phyloP scores from a whole-genome alignment of 2,797 vertebrate species.

The Eleutherodactylus coqui region DNA sequence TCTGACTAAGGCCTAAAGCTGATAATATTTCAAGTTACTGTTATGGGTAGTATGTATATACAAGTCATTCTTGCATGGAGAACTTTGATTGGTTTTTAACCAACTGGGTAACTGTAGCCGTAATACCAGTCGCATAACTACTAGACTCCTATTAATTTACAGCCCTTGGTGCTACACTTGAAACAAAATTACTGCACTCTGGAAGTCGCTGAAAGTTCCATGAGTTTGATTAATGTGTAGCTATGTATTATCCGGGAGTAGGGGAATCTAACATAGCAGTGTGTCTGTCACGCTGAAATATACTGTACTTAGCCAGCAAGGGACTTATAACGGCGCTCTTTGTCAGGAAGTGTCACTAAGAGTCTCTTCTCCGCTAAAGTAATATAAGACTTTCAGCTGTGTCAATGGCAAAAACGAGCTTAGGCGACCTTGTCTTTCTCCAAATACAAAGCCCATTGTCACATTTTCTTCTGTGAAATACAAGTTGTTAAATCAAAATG shows the following conservation, averaged over 20 bases:
- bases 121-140: neutral
- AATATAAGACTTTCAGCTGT: neutral
- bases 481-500: neutral
- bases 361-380: conserved; percentile 5
- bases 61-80: neutral
- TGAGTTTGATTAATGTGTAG: conserved; percentile 46
- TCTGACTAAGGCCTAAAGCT: no score
- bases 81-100: neutral
- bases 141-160: conserved; percentile 33
- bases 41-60: no score
- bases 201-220: conserved; percentile 30
- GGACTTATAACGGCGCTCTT: conserved; percentile 23
- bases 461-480: neutral
- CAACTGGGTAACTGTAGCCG: neutral
- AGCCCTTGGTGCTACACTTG: conserved; percentile 14
- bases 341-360: conserved; percentile 32
- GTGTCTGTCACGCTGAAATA: conserved; percentile 41
- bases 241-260: conserved; percentile 35
- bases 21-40: no score
- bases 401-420: neutral
- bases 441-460: neutral
- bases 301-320: neutral
- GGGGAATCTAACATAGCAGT: conserved; percentile 9
- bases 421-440: neutral
- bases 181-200: conserved; percentile 45